These are phyloP conservation scores for Tympanoctomys barrerae DNA, from an alignment of 2,797 vertebrate genomes.

Conservation along the genomic window DNA sequence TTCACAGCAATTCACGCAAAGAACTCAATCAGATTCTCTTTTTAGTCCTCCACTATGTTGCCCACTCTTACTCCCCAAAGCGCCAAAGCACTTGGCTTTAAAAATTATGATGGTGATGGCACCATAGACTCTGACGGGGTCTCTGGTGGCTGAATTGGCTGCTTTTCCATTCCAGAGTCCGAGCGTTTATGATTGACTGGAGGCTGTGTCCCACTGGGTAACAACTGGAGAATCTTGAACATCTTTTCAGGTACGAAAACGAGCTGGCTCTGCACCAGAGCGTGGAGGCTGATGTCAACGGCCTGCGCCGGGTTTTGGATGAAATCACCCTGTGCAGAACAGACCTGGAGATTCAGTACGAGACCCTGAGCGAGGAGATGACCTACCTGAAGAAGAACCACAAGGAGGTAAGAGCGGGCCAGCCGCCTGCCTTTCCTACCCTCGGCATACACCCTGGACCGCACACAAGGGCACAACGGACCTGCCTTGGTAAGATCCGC, in stretches of 20 bases:
- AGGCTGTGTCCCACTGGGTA: background rate
- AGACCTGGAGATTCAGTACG: constrained; percentile 83
- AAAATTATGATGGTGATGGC: background rate
- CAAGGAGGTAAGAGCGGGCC: constrained; percentile 79
- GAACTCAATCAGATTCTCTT: background rate
- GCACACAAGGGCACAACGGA: no score
- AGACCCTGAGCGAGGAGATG: constrained; percentile 84
- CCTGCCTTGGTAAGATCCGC: background rate
- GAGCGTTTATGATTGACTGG: background rate
- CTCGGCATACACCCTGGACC: background rate
- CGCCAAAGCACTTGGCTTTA: background rate
- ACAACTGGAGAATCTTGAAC: background rate
- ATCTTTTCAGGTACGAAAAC: constrained; percentile 80
- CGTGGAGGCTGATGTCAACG: constrained; percentile 82
- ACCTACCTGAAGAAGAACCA: constrained; percentile 86
- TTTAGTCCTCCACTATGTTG: background rate
- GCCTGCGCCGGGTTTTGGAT: constrained; percentile 83
- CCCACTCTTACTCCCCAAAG: background rate
- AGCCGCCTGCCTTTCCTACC: rapidly evolving
- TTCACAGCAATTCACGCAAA: background rate
- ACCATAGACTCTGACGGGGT: background rate
- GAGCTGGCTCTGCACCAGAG: constrained; percentile 85
- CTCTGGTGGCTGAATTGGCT: background rate
- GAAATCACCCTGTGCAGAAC: constrained; percentile 82
- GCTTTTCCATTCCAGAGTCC: constrained; percentile 1